These are phyloP conservation scores for Rhyacichthys aspro DNA, from an alignment of 2,797 vertebrate species.

Conservation along the genomic window DNA sequence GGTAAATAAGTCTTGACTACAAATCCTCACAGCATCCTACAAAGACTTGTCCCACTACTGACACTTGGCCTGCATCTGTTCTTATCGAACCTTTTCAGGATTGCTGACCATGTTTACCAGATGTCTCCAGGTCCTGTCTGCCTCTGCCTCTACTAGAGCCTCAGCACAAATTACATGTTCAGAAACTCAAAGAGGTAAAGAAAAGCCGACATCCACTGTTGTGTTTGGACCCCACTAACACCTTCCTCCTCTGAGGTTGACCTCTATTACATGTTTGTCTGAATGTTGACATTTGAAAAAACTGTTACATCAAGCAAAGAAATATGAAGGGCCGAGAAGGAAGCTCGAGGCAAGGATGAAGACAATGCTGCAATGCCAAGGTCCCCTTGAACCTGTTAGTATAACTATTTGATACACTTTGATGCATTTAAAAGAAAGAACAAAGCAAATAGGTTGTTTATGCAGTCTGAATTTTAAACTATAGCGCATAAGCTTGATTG, in stretches of 20 bases:
- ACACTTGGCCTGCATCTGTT: not conserved
- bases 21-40: not conserved
- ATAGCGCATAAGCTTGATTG: too few relatives aligned
- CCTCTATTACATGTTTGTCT: slow-evolving; percentile 68
- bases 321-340: slow-evolving; percentile 48
- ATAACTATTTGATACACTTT: not conserved
- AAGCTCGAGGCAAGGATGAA: slow-evolving; percentile 23
- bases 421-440: too few relatives aligned
- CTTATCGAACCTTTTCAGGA: slow-evolving; percentile 19
- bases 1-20: too few relatives aligned
- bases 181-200: slow-evolving; percentile 27
- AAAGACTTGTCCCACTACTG: not conserved
- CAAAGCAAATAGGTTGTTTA: too few relatives aligned
- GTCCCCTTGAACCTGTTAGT: slow-evolving; percentile 40
- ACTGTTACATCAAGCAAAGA: slow-evolving; percentile 37
- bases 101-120: slow-evolving; percentile 23
- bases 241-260: slow-evolving; percentile 40
- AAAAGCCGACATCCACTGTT: slow-evolving; percentile 12
- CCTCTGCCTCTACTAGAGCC: slow-evolving; percentile 36
- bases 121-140: slow-evolving; percentile 7
- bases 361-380: slow-evolving; percentile 33
- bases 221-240: slow-evolving; percentile 32
- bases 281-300: slow-evolving; percentile 72
- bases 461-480: too few relatives aligned
- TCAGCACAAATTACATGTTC: slow-evolving; percentile 29